These are phyloP conservation scores for Pangasius sanitwongsei DNA, from an alignment of 2,797 vertebrate genomes.

Conservation along the genomic window DNA sequence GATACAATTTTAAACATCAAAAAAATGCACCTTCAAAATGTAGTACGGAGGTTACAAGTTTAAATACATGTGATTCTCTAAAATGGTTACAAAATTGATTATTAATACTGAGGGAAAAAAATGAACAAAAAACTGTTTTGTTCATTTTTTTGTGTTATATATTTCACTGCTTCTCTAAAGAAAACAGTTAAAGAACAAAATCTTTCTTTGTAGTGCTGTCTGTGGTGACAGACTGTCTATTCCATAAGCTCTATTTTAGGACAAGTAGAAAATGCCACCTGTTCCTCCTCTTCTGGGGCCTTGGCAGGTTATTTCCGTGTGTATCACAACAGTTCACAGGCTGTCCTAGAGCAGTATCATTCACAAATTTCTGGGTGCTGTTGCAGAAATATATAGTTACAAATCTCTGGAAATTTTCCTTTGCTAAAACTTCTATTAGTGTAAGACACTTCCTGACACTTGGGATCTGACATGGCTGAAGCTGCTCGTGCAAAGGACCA, in stretches of 20 bases:
- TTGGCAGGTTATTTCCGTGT: constrained; percentile 48
- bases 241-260: constrained; percentile 56
- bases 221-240: constrained; percentile 34
- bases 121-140: too few species aligned
- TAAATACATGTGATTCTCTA: not conserved
- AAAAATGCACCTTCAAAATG: not conserved
- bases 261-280: constrained; percentile 49
- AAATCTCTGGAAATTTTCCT: not conserved
- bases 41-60: too few species aligned
- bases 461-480: constrained; percentile 51
- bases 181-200: not conserved
- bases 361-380: constrained; percentile 30
- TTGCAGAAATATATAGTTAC: not conserved
- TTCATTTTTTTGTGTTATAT: not conserved
- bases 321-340: constrained; percentile 45
- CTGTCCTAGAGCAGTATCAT: constrained; percentile 38
- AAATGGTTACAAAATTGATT: not conserved
- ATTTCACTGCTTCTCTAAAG: not conserved
- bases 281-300: constrained; percentile 45
- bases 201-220: constrained; percentile 4
- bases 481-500: constrained; percentile 46
- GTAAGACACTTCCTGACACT: not conserved
- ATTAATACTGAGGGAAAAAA: not conserved
- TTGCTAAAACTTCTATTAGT: not conserved
- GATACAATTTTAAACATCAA: not conserved